These are phyloP conservation scores for Melangyna quadrimaculata DNA, from an alignment of 2,888 invertebrate species.

Conservation along the genomic window DNA sequence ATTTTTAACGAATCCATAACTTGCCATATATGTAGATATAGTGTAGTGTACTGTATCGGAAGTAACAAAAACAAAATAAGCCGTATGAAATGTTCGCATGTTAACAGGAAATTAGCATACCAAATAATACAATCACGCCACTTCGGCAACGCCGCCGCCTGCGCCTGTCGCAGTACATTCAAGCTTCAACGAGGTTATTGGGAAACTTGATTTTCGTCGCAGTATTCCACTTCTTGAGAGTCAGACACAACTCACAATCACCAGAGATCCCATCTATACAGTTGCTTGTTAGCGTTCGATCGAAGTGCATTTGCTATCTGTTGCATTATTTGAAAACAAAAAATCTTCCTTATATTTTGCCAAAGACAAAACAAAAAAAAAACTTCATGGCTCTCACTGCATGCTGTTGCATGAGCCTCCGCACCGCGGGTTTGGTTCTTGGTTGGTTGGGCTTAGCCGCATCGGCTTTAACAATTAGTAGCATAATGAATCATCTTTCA, in stretches of 20 bases:
- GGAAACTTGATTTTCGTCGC: background rate
- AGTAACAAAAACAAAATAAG: too few species aligned
- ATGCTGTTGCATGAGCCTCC: constrained; percentile 15
- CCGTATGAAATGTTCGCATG: background rate
- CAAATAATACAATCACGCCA: background rate
- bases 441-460: background rate
- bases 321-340: background rate
- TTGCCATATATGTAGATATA: too few species aligned
- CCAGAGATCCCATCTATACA: background rate
- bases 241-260: background rate
- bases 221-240: background rate
- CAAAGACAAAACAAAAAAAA: background rate
- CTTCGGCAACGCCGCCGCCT: background rate
- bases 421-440: background rate
- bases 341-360: background rate
- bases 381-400: background rate
- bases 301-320: background rate
- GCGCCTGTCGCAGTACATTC: background rate
- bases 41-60: too few species aligned
- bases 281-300: background rate
- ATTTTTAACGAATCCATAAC: too few species aligned
- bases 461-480: background rate
- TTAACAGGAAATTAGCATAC: background rate
- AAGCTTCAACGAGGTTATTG: background rate
- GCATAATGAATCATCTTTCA: background rate